These are phyloP conservation scores for Azemiops feae DNA, from an alignment of 2,113 vertebrate species.

Conservation along the genomic window DNA sequence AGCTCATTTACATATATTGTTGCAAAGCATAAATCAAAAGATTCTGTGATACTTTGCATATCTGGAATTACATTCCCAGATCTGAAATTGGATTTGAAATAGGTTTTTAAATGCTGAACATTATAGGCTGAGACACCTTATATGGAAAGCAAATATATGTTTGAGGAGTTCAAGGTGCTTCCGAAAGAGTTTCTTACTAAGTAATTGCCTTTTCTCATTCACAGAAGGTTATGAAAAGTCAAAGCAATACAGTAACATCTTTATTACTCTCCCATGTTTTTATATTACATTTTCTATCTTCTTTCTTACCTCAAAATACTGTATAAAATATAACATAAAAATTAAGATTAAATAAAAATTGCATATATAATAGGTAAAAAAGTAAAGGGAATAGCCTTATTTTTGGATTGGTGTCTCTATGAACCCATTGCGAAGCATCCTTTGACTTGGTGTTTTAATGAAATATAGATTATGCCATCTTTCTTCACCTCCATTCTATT, in stretches of 20 bases:
- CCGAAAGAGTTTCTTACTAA: not conserved
- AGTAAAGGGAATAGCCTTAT: not conserved
- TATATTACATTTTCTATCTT: not conserved
- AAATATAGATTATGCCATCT: not conserved
- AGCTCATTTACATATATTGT: not conserved
- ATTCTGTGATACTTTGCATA: not conserved
- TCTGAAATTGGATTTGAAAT: not conserved
- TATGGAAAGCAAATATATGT: not conserved
- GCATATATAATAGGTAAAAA: not conserved
- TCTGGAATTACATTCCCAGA: not conserved
- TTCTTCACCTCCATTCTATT: not conserved
- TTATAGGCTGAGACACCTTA: not conserved
- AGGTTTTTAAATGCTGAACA: not conserved
- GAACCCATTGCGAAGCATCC: not conserved
- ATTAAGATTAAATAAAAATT: not conserved
- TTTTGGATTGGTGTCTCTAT: not conserved
- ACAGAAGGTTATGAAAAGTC: not conserved
- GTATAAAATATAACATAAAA: not conserved
- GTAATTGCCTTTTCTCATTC: not conserved
- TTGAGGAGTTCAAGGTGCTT: not conserved
- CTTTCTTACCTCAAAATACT: not conserved
- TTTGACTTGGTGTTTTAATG: not conserved
- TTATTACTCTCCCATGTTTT: not conserved
- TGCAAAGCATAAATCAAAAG: not conserved
- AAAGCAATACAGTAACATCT: not conserved